Evolutionary conservation across 2,888 invertebrate species (phyloP).

Genomic region (Monoplex corrugatus): DNA sequence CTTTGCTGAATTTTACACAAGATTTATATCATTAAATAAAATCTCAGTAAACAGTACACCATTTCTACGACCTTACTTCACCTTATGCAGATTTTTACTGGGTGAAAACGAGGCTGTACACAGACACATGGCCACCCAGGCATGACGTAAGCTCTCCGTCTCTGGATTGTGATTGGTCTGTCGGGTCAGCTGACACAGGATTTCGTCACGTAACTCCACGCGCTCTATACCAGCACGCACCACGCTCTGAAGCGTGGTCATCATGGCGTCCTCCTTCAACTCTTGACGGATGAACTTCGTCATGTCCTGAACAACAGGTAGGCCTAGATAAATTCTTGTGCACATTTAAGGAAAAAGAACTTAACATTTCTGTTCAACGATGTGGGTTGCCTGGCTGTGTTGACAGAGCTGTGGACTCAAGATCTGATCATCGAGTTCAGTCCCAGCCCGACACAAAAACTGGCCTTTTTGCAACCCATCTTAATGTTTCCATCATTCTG

Average conservation of each 20-base stretch:
- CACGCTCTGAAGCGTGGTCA: constrained; percentile 68
- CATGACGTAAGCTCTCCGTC: constrained; percentile 90
- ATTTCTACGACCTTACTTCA: constrained; percentile 61
- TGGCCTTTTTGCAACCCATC: too few relatives aligned
- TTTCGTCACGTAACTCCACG: constrained; percentile 95
- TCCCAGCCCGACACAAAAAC: too few relatives aligned
- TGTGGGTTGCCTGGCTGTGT: too few relatives aligned
- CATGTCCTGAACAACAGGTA: constrained; percentile 89
- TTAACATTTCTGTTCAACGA: too few relatives aligned
- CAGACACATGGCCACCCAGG: constrained; percentile 94
- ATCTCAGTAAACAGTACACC: too few relatives aligned
- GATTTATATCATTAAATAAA: too few relatives aligned
- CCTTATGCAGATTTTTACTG: constrained; percentile 89
- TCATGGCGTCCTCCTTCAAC: constrained; percentile 86
- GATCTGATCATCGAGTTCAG: too few relatives aligned
- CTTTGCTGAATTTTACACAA: too few relatives aligned
- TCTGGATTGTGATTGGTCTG: constrained; percentile 91
- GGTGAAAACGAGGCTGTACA: constrained; percentile 97
- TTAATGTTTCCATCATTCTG: too few relatives aligned
- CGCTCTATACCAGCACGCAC: constrained; percentile 89
- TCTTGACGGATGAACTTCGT: constrained; percentile 95
- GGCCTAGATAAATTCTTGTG: too few relatives aligned
- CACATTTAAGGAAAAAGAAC: too few relatives aligned
- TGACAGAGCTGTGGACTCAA: too few relatives aligned
- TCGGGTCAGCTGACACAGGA: constrained; percentile 84